These are phyloP conservation scores for Epinotia brunnichana DNA, from an alignment of 2,888 invertebrate species.

Conservation along the genomic window DNA sequence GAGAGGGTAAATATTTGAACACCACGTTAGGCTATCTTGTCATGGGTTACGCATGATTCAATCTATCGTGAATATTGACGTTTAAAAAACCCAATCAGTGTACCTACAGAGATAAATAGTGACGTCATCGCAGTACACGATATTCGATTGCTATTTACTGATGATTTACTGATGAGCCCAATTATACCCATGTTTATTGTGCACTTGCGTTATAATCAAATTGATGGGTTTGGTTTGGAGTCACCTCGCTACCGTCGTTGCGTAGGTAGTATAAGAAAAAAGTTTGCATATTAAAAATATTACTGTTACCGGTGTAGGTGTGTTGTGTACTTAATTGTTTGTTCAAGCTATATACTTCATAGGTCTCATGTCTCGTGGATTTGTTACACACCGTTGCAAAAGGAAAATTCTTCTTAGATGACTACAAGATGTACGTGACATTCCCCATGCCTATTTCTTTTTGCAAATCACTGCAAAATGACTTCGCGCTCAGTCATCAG, in stretches of 20 bases:
- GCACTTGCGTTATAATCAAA: not conserved
- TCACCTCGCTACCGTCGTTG: not conserved
- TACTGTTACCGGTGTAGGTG: not conserved
- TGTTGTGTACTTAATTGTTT: not conserved
- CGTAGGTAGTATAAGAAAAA: not conserved
- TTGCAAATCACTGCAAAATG: slow-evolving; percentile 25
- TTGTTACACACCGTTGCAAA: not conserved
- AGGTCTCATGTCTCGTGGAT: not conserved
- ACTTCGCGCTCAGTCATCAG: slow-evolving; percentile 13
- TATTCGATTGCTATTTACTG: no score
- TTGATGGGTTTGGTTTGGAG: not conserved
- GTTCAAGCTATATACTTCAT: no score
- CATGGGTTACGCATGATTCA: slow-evolving; percentile 12
- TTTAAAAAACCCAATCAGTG: not conserved
- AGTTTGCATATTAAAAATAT: not conserved
- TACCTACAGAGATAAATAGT: not conserved
- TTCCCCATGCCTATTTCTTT: slow-evolving; percentile 14
- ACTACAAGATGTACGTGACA: slow-evolving; percentile 21
- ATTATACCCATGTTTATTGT: not conserved
- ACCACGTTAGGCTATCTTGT: slow-evolving; percentile 21
- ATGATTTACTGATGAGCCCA: no score
- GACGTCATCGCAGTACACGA: not conserved
- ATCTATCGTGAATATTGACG: slow-evolving; percentile 11
- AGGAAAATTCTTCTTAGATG: slow-evolving; percentile 19
- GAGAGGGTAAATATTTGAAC: slow-evolving; percentile 43